Percentiles rank a stretch among this genome's conserved stretches.
Conservation (phyloP, 2,888 invertebrate genomes). For the Torymus texanus region DNA sequence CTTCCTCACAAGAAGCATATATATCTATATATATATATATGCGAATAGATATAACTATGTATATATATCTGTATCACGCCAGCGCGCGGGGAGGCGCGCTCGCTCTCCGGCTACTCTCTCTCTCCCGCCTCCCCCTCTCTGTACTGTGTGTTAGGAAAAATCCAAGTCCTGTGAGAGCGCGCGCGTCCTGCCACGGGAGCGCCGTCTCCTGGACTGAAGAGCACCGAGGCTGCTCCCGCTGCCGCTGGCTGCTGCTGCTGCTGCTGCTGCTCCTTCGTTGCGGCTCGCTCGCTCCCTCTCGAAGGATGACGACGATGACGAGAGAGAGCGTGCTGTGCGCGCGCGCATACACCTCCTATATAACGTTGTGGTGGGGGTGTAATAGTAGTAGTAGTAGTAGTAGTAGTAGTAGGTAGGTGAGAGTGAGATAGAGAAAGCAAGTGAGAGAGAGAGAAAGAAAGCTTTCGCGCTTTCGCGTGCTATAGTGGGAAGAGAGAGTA, state of each 20-base stretch:
- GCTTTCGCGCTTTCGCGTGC: constrained; percentile 32
- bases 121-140: neutral
- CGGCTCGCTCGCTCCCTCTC: constrained; percentile 33
- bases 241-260: neutral
- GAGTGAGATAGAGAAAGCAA: too few species aligned
- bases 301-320: neutral
- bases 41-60: too few species aligned
- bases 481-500: constrained; percentile 65
- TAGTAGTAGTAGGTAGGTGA: too few species aligned
- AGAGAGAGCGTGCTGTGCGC: neutral
- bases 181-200: constrained; percentile 68
- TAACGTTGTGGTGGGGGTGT: too few species aligned
- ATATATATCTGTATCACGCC: too few species aligned
- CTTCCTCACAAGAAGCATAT: too few species aligned
- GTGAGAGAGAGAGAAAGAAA: neutral
- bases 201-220: constrained; percentile 73
- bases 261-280: neutral
- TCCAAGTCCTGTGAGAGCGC: neutral
- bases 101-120: neutral
- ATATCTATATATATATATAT: too few species aligned
- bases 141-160: neutral
- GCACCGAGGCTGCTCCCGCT: neutral
- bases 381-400: too few species aligned
- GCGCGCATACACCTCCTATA: too few species aligned
- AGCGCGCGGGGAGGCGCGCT: neutral